Evolutionary conservation across 2,888 invertebrate species (phyloP).

Genomic region (Coelopa pilipes): DNA sequence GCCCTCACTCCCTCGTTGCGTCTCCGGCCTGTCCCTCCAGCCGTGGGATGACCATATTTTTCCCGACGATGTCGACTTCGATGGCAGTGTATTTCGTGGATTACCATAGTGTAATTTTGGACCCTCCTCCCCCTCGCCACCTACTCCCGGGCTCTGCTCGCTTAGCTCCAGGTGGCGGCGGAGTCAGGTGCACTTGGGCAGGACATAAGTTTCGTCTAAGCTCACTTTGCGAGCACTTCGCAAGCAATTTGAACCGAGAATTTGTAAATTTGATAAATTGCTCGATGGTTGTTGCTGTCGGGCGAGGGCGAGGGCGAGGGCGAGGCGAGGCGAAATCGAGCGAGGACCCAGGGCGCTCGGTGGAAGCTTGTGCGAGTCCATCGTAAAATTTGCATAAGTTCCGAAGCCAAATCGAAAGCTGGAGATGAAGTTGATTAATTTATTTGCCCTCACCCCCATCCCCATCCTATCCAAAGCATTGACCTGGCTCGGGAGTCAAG

Average conservation of each 20-base stretch:
- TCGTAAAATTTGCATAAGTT: no score
- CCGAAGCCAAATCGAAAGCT: no score
- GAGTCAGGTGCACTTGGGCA: constrained; percentile 24
- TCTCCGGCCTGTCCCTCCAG: neutral
- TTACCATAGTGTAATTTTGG: constrained; percentile 26
- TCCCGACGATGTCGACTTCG: neutral
- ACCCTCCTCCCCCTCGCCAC: no score
- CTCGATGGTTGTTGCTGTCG: neutral
- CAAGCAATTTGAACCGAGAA: constrained; percentile 7
- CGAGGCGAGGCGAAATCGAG: no score
- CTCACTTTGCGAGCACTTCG: constrained; percentile 1
- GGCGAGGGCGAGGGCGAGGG: neutral
- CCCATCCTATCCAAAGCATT: no score
- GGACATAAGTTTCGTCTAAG: constrained; percentile 29
- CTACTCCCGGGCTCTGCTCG: no score
- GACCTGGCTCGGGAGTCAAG: no score
- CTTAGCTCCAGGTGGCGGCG: constrained; percentile 1
- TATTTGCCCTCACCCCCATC: no score
- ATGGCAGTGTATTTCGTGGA: constrained; percentile 27
- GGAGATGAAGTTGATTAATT: no score
- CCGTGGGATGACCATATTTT: neutral
- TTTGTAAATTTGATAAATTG: constrained; percentile 29
- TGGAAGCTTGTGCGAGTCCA: no score
- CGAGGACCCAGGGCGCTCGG: no score
- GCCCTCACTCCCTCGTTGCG: no score